phyloP scores from a whole-genome alignment of 2,888 invertebrate genomes.

The Euphydryas editha region DNA sequence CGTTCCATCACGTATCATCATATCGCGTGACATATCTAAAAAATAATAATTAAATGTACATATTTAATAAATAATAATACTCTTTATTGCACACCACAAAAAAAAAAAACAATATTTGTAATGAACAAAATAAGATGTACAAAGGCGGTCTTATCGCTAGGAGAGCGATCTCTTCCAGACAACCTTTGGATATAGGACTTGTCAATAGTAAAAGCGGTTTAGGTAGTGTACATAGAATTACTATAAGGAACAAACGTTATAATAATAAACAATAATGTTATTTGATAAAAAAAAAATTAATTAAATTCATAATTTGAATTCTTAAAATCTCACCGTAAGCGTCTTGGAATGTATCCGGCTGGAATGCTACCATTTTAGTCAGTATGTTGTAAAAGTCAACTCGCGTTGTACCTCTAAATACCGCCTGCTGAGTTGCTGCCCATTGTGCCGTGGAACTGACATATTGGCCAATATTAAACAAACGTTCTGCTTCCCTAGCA shows the following conservation, averaged over 20 bases:
- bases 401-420: slow-evolving; percentile 83
- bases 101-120: too few species aligned
- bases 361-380: slow-evolving; percentile 64
- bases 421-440: slow-evolving; percentile 85
- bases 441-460: slow-evolving; percentile 85
- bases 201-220: too few species aligned
- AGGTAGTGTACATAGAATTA: too few species aligned
- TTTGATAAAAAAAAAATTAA: too few species aligned
- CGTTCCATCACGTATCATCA: slow-evolving; percentile 61
- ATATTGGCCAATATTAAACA: slow-evolving; percentile 84
- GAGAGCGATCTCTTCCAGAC: too few species aligned
- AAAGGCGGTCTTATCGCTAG: too few species aligned
- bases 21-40: slow-evolving; percentile 64
- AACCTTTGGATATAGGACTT: too few species aligned
- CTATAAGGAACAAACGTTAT: too few species aligned
- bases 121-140: too few species aligned
- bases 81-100: too few species aligned
- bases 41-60: slow-evolving; percentile 25
- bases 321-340: slow-evolving; percentile 28
- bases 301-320: not conserved
- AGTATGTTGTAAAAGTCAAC: slow-evolving; percentile 94
- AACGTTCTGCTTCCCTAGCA: slow-evolving; percentile 82
- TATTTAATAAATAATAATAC: not conserved
- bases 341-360: slow-evolving; percentile 18
- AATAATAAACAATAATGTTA: too few species aligned